A percentile compares a stretch with the other conserved stretches of the same genome.
These are phyloP conservation scores for Paramisgurnus dabryanus DNA, from an alignment of 2,113 vertebrate species.

Conservation along the genomic window DNA sequence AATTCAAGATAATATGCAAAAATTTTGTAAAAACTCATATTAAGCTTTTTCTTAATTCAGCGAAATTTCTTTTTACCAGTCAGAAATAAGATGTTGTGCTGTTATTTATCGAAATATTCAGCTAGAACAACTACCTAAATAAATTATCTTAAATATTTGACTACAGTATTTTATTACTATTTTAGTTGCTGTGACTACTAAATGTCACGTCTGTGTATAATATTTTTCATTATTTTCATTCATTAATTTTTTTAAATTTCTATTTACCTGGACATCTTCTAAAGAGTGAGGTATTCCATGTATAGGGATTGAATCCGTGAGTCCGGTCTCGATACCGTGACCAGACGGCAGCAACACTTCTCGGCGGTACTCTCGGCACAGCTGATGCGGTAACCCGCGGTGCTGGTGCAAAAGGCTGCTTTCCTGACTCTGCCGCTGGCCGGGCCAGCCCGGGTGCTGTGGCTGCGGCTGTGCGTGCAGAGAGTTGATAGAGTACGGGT, in stretches of 20 bases:
- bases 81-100: background rate
- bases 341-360: constrained; percentile 94
- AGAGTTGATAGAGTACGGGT: constrained; percentile 96
- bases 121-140: background rate
- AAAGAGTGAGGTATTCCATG: constrained; percentile 97
- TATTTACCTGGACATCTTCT: constrained; percentile 95
- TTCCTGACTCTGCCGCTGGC: constrained; percentile 94
- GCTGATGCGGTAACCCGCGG: constrained; percentile 91
- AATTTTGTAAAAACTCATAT: background rate
- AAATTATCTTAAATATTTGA: background rate
- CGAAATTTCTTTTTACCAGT: too few relatives aligned
- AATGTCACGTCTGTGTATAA: too few relatives aligned
- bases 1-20: background rate
- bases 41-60: too few relatives aligned
- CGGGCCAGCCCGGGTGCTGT: constrained; percentile 96
- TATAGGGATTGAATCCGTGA: constrained; percentile 90
- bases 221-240: too few relatives aligned
- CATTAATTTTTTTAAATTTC: background rate
- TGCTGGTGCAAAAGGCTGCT: constrained; percentile 93
- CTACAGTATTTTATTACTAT: background rate
- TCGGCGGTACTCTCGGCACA: constrained; percentile 96
- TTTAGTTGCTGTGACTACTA: too few relatives aligned
- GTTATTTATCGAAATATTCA: background rate
- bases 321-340: constrained; percentile 90
- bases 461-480: constrained; percentile 93